A percentile compares a stretch with the other conserved stretches of the same genome.
Evolutionary conservation across 1,140 invertebrate species (phyloP).

Genomic region (Vanessa atalanta): DNA sequence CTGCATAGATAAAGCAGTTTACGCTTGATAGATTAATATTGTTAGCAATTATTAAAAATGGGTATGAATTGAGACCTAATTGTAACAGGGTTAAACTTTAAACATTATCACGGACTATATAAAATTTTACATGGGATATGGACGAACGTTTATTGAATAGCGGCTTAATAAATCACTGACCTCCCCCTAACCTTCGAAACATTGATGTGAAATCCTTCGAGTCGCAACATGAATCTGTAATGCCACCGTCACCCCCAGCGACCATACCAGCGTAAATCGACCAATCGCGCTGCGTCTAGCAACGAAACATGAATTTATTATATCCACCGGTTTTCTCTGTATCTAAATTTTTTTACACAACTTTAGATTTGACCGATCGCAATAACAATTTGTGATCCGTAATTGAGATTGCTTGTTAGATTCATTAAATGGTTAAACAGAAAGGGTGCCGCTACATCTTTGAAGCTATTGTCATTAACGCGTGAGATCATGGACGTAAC

Average conservation of each 20-base stretch:
- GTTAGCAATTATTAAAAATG: too few relatives aligned
- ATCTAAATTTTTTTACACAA: background rate
- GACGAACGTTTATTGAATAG: constrained; percentile 3
- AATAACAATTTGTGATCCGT: background rate
- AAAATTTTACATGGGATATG: background rate
- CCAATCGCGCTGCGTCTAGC: constrained; percentile 16
- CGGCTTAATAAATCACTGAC: constrained; percentile 33
- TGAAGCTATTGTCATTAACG: constrained; percentile 9
- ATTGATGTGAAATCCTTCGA: constrained; percentile 33
- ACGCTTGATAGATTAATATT: too few relatives aligned
- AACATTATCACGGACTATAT: background rate
- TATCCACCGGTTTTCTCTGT: background rate
- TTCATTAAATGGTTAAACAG: constrained; percentile 12
- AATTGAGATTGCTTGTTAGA: constrained; percentile 13
- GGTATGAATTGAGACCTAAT: too few relatives aligned
- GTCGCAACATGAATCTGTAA: constrained; percentile 40
- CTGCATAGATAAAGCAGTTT: too few relatives aligned
- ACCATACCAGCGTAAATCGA: constrained; percentile 15
- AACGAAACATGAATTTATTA: constrained; percentile 31
- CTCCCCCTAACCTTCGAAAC: constrained; percentile 31
- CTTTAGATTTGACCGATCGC: background rate
- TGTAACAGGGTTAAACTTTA: background rate
- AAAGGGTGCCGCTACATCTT: constrained; percentile 17
- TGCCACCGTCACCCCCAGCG: constrained; percentile 27
- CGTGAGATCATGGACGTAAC: constrained; percentile 18